Base-by-base conservation (phyloP, 2,113 vertebrate species). In the Tupaia tana region DNA sequence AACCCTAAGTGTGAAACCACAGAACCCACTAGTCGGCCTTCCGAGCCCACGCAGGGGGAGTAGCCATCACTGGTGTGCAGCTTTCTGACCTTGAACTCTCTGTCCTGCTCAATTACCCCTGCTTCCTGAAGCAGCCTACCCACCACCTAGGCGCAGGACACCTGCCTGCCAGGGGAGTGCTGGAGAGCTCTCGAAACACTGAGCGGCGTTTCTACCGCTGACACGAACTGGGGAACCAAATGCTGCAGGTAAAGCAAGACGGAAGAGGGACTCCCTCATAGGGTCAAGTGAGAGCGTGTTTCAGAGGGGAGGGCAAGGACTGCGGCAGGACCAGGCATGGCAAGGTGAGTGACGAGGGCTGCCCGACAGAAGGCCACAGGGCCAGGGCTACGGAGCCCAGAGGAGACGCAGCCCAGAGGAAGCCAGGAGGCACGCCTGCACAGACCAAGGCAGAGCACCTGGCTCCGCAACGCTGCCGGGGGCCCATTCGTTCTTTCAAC, bases 381-480 rank as follows among this genome's bases (percentile, higher is more conserved):
- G 3, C 29, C 67, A 70, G n/a, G 34, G 63, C 31, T 52, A 22
- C 11, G n/a, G 6, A 22, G 7, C 81, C 27, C 25, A 64, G 19
- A n/a, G 13, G 9, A 67, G 0, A 61, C 61, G 3, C 12, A 6
- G 12, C 13, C 27, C 5, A 27, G 14, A 24, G 4, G 15, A 29
- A 7, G 6, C 6, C 75, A 58, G 25, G 3, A 34, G 25, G 22
- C 70, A 3, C 29, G 2, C n/a, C 15, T 25, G 34, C 52, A 22
- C 16, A 19, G 3, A n/a, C 8, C 54, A 7, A 16, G 14, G 2
- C 6, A 34, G 27, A 67, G 34, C 66, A 29, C 18, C 4, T 64
- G n/a, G 22, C 59, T 58, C 54, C 6, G 0, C 3, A 0, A 10
- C 2, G 1, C 12, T 16, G 52, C 29, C 10, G 0, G 0, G 25